These are phyloP conservation scores for Helarctos malayanus DNA, from an alignment of 2,797 vertebrate species.

Conservation along the genomic window DNA sequence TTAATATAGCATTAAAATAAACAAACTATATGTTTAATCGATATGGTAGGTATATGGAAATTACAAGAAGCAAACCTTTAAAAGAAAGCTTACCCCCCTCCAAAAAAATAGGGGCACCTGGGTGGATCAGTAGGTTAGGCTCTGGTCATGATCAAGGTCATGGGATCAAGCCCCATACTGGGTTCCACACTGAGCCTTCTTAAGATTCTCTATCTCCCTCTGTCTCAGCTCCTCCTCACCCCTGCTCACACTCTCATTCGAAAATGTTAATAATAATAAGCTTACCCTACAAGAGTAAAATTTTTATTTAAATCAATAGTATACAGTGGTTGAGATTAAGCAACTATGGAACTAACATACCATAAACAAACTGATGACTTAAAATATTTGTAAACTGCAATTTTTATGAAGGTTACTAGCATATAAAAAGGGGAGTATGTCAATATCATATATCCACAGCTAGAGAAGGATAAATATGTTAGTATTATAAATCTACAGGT, in stretches of 20 bases:
- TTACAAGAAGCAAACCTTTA: neutral
- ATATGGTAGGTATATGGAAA: neutral
- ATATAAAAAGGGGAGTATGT: neutral
- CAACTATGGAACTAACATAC: neutral
- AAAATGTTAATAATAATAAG: neutral
- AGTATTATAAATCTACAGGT: neutral
- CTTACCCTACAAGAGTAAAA: neutral
- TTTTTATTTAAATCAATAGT: neutral
- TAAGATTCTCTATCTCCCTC: neutral
- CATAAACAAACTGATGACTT: neutral
- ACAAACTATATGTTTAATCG: neutral
- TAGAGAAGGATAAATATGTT: neutral
- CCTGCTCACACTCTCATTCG: neutral
- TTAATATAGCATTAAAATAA: neutral
- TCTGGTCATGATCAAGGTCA: neutral
- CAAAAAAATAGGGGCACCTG: neutral
- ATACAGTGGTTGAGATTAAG: neutral
- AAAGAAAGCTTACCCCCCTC: neutral
- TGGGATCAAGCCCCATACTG: neutral
- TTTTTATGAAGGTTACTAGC: neutral
- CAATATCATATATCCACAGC: neutral
- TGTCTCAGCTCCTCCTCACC: neutral
- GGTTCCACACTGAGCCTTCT: neutral
- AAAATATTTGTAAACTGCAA: neutral
- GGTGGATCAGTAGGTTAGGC: neutral